These are phyloP conservation scores for Pomacea canaliculata DNA, from an alignment of 2,888 invertebrate genomes.

Conservation along the genomic window DNA sequence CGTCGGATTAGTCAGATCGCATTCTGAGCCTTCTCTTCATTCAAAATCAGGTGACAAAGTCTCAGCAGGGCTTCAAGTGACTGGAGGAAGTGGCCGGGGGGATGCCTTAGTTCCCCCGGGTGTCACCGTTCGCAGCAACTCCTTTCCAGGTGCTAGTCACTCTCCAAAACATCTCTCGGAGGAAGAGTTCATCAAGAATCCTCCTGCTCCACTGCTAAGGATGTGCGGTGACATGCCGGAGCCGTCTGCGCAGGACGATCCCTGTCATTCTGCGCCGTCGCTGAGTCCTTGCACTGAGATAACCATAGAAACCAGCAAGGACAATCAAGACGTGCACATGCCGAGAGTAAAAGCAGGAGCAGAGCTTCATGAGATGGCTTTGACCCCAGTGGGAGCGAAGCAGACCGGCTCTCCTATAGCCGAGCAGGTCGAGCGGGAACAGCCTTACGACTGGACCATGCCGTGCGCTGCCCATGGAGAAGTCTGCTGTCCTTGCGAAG, in stretches of 20 bases:
- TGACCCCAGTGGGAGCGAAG: no score
- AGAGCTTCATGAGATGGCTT: no score
- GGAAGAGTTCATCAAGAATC: background rate
- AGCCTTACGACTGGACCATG: constrained; percentile 14
- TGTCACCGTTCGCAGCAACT: constrained; percentile 3
- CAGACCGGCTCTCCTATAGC: no score
- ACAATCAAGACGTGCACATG: no score
- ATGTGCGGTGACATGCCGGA: background rate
- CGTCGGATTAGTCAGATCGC: constrained; percentile 2
- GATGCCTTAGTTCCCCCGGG: background rate
- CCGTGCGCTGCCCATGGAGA: constrained; percentile 19
- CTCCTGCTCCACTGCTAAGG: background rate
- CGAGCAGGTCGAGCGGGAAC: background rate
- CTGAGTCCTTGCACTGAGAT: background rate
- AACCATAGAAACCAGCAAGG: no score
- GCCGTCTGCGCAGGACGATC: background rate
- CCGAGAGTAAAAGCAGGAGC: no score
- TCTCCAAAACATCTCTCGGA: background rate
- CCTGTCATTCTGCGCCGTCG: background rate
- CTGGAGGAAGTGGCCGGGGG: no score
- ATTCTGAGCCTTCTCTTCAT: constrained; percentile 13
- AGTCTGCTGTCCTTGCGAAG: constrained; percentile 19
- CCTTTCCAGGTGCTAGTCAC: constrained; percentile 11
- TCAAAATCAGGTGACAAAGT: background rate
- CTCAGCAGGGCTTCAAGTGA: no score